Evolutionary conservation across 2,797 vertebrate species (phyloP), one percentile per base, ranked within the genome.

Genomic region (Sebastiscus tertius): DNA sequence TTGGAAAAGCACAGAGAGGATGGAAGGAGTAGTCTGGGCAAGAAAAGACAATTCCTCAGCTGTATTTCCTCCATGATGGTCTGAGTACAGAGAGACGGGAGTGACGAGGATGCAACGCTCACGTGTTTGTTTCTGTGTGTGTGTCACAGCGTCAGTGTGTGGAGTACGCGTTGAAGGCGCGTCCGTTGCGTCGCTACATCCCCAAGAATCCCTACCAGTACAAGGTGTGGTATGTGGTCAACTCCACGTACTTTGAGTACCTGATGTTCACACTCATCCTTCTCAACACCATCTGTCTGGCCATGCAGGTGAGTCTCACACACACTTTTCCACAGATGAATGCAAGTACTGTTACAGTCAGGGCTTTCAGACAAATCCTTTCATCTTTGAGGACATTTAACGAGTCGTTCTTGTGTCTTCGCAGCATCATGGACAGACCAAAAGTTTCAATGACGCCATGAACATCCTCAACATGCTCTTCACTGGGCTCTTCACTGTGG

Each of bases 391-490:
- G 29, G 29, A 71, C 12, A 26, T 22, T 31, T 27, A 12, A 39
- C 22, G 6, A 55, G 8, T 24, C 16, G 6, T 69, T 69, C 67
- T 12, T 87, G 62, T 83, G 18, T 81, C 39, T 52, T 83, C 84
- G 67, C 90, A 97, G 96, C 96, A 97, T 89, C 95, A 97, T 75
- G 96, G 96, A 56, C 96, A 97, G 94, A 98, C 97, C 87, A 93
- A 92, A 91, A 96, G 91, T 94, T 97, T 99, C 95, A 98, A 98
- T 86, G 96, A 98, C 79, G 99, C 99, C 93, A 99, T 99, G 99
- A 99, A 99, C 79, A 98, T 99, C 90, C 98, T 99, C 89, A 99
- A 99, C 95, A 99, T 99, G 99, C 96, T 99, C 82, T 99, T 99
- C 96, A 99, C 99, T 2, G 98, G 98, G 64, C 97, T 99, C 89